Evolutionary conservation across 2,888 invertebrate species (phyloP).

Genomic region (Polymixis flavicincta): DNA sequence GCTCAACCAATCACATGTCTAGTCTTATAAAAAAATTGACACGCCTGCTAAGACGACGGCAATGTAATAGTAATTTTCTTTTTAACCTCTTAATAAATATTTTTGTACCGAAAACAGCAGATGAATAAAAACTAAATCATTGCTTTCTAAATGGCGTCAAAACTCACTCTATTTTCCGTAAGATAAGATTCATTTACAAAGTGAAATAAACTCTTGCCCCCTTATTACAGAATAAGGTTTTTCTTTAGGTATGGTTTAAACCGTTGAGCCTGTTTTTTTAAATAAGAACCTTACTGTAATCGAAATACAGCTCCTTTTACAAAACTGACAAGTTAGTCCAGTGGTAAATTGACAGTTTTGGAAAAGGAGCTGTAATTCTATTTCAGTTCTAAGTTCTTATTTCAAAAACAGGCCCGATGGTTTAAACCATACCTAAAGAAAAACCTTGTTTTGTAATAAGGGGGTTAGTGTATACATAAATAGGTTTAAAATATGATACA

Average conservation of each 20-base stretch:
- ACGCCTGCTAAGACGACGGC: not conserved
- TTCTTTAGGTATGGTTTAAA: too few relatives aligned
- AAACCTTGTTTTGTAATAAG: too few relatives aligned
- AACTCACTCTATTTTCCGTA: not conserved
- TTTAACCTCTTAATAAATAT: constrained; percentile 23
- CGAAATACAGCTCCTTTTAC: too few relatives aligned
- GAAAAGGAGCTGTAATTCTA: too few relatives aligned
- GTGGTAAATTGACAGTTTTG: too few relatives aligned
- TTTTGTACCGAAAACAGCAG: not conserved
- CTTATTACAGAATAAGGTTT: too few relatives aligned
- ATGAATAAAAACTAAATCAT: not conserved
- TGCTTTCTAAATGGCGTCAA: not conserved
- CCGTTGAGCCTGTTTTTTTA: too few relatives aligned
- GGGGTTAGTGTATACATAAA: constrained; percentile 24
- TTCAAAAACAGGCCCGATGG: too few relatives aligned
- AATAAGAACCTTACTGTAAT: too few relatives aligned
- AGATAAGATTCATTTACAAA: constrained; percentile 1
- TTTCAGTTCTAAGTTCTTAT: too few relatives aligned
- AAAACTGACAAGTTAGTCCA: too few relatives aligned
- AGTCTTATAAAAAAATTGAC: constrained; percentile 25
- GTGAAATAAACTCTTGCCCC: constrained; percentile 22
- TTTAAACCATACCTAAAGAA: too few relatives aligned
- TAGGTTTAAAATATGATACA: constrained; percentile 22
- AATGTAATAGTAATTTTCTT: constrained; percentile 30
- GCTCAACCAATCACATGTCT: constrained; percentile 21